These are phyloP conservation scores for Drosophila formosana DNA, from an alignment of 2,888 invertebrate genomes.

Conservation along the genomic window DNA sequence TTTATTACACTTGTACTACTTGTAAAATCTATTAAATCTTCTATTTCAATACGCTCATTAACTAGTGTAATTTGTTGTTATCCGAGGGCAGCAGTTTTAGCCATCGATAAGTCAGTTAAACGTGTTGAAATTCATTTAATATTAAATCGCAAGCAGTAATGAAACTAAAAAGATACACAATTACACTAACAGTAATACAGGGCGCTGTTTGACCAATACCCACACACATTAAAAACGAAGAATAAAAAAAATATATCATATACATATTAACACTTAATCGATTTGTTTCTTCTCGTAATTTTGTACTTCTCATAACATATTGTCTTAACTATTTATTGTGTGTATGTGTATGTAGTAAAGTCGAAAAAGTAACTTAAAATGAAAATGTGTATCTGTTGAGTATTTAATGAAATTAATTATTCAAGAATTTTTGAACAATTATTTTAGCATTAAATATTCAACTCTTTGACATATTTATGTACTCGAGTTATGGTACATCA, in stretches of 20 bases:
- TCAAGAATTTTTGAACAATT: slow-evolving; percentile 44
- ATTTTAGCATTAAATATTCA: slow-evolving; percentile 18
- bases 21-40: slow-evolving; percentile 42
- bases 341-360: slow-evolving; percentile 68
- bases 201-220: slow-evolving; percentile 42
- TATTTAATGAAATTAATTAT: slow-evolving; percentile 33
- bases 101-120: slow-evolving; percentile 20
- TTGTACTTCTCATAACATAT: slow-evolving; percentile 71
- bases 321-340: slow-evolving; percentile 68
- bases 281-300: slow-evolving; percentile 78
- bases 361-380: slow-evolving; percentile 41
- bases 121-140: background rate
- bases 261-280: slow-evolving; percentile 38
- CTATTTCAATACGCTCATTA: slow-evolving; percentile 27
- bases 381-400: slow-evolving; percentile 41
- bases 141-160: slow-evolving; percentile 17
- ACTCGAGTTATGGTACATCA: background rate
- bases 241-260: slow-evolving; percentile 10
- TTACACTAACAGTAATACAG: slow-evolving; percentile 4
- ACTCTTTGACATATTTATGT: slow-evolving; percentile 11
- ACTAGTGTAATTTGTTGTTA: slow-evolving; percentile 48
- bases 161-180: slow-evolving; percentile 21
- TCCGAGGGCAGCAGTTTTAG: slow-evolving; percentile 26
- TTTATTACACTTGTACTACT: slow-evolving; percentile 23
- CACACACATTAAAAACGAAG: slow-evolving; percentile 13